These are phyloP conservation scores for Protobothrops mucrosquamatus DNA, from an alignment of 2,113 vertebrate species.

Conservation along the genomic window DNA sequence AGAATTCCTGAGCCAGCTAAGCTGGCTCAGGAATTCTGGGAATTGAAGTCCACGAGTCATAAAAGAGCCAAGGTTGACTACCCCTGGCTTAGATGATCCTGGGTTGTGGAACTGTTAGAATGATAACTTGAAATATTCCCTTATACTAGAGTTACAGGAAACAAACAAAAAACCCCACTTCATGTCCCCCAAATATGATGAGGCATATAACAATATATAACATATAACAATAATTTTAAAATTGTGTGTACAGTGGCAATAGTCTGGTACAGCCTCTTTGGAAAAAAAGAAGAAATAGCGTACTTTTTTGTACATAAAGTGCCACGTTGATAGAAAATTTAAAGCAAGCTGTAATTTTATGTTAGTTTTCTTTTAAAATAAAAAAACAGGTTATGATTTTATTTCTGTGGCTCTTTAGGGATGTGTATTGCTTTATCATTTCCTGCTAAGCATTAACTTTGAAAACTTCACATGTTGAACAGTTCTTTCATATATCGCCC, in stretches of 20 bases:
- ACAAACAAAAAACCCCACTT: neutral
- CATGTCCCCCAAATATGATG: neutral
- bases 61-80: too few species aligned
- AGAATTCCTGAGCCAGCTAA: too few species aligned
- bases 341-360: conserved; percentile 2
- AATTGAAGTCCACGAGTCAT: too few species aligned
- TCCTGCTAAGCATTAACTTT: neutral
- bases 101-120: neutral
- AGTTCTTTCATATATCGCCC: conserved; percentile 4
- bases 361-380: neutral
- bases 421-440: neutral
- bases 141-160: neutral
- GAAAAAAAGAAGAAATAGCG: neutral
- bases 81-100: neutral
- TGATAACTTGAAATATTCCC: neutral
- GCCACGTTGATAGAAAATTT: conserved; percentile 6
- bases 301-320: conserved; percentile 32
- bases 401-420: conserved; percentile 27
- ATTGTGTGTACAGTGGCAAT: conserved; percentile 8
- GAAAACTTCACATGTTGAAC: neutral
- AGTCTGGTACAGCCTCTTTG: neutral
- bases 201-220: neutral
- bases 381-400: neutral
- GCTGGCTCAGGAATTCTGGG: too few species aligned
- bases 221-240: neutral